A percentile compares a stretch with the other conserved stretches of the same genome.
Conservation (phyloP, 2,797 vertebrate genomes). For the Sebastes trivittatus region DNA sequence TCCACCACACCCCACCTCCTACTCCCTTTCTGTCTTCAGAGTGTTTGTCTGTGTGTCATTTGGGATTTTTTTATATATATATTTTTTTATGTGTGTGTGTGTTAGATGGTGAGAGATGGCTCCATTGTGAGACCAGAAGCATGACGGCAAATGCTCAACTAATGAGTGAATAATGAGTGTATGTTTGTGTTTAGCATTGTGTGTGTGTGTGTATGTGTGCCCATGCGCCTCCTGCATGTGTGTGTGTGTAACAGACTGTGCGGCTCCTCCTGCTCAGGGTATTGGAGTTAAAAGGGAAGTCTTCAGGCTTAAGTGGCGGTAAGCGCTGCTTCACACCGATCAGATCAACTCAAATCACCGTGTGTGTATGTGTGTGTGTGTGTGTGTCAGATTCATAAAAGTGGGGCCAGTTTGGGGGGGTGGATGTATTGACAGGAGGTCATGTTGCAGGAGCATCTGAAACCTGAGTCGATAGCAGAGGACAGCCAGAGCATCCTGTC, state of each 20-base stretch:
- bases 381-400: conserved; percentile 23
- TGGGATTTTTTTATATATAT: background rate
- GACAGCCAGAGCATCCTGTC: conserved; percentile 57
- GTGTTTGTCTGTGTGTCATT: background rate
- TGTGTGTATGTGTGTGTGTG: conserved; percentile 28
- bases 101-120: conserved; percentile 14
- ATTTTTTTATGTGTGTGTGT: background rate
- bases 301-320: conserved; percentile 77
- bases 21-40: conserved; percentile 10
- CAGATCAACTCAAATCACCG: conserved; percentile 70
- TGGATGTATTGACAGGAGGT: conserved; percentile 63
- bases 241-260: conserved; percentile 46
- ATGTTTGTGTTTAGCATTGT: conserved; percentile 42
- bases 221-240: background rate
- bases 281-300: conserved; percentile 77
- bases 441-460: conserved; percentile 66
- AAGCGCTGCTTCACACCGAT: conserved; percentile 60
- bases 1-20: conserved; percentile 37
- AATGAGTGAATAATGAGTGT: conserved; percentile 64
- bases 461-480: conserved; percentile 58
- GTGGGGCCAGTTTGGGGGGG: conserved; percentile 1
- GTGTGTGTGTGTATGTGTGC: background rate
- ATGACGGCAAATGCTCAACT: conserved; percentile 46
- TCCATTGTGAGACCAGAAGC: conserved; percentile 39
- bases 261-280: conserved; percentile 60